Percentiles rank a stretch among this genome's conserved stretches.
These are phyloP conservation scores for Endomychus coccineus DNA, from an alignment of 2,888 invertebrate species.

Conservation along the genomic window DNA sequence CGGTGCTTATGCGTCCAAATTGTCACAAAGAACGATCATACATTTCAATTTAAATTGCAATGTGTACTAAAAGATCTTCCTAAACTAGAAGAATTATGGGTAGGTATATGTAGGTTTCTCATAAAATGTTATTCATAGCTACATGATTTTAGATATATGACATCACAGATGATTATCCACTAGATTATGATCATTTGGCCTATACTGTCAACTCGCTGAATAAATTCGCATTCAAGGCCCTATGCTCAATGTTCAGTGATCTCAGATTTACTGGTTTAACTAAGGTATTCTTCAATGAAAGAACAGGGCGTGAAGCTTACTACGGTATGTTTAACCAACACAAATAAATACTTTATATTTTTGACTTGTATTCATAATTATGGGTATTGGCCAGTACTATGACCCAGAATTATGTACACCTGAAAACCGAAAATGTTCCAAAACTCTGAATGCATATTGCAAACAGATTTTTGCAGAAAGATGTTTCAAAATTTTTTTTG, in stretches of 20 bases:
- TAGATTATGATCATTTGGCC: slow-evolving; percentile 13
- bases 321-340: slow-evolving; percentile 9
- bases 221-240: slow-evolving; percentile 11
- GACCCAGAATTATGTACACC: no score
- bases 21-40: slow-evolving; percentile 10
- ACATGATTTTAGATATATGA: slow-evolving; percentile 8
- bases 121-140: background rate
- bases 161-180: slow-evolving; percentile 9
- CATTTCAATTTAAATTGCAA: slow-evolving; percentile 9
- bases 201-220: slow-evolving; percentile 8
- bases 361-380: no score
- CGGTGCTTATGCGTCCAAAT: slow-evolving; percentile 11
- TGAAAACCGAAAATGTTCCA: no score
- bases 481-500: no score
- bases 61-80: slow-evolving; percentile 8
- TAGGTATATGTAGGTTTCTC: background rate
- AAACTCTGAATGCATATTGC: no score
- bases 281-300: slow-evolving; percentile 11
- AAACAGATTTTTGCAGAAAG: no score
- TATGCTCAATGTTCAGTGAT: slow-evolving; percentile 9
- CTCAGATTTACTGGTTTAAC: slow-evolving; percentile 7
- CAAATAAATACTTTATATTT: no score
- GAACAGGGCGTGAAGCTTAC: slow-evolving; percentile 9
- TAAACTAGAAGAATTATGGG: slow-evolving; percentile 13
- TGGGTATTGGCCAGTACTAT: no score